Evolutionary conservation across 2,797 vertebrate genomes (phyloP), one percentile per base, ranked within the genome.

Genomic region (Diplodus sargus): DNA sequence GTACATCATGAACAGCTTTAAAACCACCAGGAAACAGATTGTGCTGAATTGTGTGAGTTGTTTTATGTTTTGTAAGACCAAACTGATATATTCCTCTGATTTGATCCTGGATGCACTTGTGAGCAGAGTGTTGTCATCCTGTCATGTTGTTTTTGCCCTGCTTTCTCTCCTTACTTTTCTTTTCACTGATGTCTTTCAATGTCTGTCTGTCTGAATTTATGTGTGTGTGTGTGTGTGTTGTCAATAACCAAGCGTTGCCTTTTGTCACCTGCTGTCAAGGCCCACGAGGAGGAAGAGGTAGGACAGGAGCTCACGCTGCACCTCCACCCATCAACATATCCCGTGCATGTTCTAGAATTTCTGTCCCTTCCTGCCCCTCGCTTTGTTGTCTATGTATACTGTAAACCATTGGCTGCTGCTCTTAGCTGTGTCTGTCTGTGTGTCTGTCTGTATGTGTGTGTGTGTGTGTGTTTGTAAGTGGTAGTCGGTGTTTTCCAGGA

Each of bases 271-370:
- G 93, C 97, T 98, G 97, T 95, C 96, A 98, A 99, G 98, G 97
- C 96, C 95, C 48, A 89, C 54, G 95, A 97, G 94, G 98, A 98
- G 61, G 97, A 98, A 96, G 97, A 96, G 98, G 98, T 99, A 99
- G 98, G 98, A 96, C 87, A 73, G 84, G 90, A 90, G 70, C 74
- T 90, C 74, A 79, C 17, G 75, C 81, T 81, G 59, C 89, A 74
- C 77, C 70, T 66, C 52, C 47, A 30, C 71, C 52, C 78, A 76
- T 60, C 65, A 52, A 53, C 42, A 79, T 77, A 2, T 47, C 73
- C 67, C 69, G 54, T 91, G 90, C 91, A 93, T 90, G 91, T 89
- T 39, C 43, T 73, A 53, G 52, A 49, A 9, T 1, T 47, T 72
- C 59, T 79, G 54, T 75, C 76, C 75, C 70, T 83, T 56, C 56